These are phyloP conservation scores for Glyphotaelius pellucidus DNA, from an alignment of 2,888 invertebrate species.

Conservation along the genomic window DNA sequence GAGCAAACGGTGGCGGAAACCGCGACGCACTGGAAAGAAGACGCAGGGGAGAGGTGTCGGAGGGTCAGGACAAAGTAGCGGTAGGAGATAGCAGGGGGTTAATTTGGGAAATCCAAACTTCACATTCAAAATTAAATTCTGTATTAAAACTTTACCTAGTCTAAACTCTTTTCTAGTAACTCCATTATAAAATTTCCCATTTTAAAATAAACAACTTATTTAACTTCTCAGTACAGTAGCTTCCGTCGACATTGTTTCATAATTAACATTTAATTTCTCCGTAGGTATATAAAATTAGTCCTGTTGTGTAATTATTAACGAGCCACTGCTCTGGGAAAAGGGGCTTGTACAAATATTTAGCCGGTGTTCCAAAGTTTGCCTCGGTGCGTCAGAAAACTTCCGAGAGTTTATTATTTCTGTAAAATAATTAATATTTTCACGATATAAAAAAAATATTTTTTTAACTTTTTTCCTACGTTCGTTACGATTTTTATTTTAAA, in stretches of 20 bases:
- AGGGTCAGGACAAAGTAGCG: too few species aligned
- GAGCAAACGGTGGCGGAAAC: too few species aligned
- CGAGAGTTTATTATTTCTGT: background rate
- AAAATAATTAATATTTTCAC: background rate
- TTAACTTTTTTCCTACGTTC: background rate
- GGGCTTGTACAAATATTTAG: background rate
- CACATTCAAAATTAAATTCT: too few species aligned
- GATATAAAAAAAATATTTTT: background rate
- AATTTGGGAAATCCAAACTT: too few species aligned
- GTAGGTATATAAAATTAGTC: background rate
- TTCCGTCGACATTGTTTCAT: slow-evolving; percentile 33
- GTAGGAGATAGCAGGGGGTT: too few species aligned
- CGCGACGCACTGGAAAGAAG: too few species aligned
- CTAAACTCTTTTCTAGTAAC: too few species aligned
- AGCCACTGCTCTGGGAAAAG: background rate
- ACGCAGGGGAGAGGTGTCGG: too few species aligned
- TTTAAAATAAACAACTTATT: too few species aligned
- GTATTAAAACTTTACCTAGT: too few species aligned
- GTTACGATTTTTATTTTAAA: background rate
- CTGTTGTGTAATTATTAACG: background rate
- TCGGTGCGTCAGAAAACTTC: background rate
- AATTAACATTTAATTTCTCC: background rate
- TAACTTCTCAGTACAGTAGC: too few species aligned
- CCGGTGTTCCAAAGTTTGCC: background rate
- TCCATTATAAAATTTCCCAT: too few species aligned